Percentiles rank a stretch among this genome's conserved stretches.
These are phyloP conservation scores for Ormyrus nitidulus DNA, from an alignment of 2,888 invertebrate genomes.

Conservation along the genomic window DNA sequence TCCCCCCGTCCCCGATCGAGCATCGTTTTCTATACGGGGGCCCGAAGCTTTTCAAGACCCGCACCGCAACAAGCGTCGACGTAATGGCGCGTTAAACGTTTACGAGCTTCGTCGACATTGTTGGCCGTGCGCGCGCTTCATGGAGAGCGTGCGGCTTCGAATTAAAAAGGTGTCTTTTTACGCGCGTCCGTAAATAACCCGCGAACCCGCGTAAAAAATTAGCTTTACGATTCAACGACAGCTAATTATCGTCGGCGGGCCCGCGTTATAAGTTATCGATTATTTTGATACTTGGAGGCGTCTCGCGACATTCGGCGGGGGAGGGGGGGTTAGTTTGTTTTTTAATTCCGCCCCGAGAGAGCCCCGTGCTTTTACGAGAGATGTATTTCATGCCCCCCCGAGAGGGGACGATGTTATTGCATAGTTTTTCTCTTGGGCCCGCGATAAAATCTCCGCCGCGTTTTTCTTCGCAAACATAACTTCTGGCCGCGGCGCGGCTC, in stretches of 20 bases:
- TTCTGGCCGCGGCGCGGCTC: too few species aligned
- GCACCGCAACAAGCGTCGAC: background rate
- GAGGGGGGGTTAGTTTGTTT: too few species aligned
- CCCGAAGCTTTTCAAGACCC: too few species aligned
- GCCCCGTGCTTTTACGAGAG: too few species aligned
- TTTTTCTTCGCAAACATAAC: too few species aligned
- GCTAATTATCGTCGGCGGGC: background rate
- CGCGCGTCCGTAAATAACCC: background rate
- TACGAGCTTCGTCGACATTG: slow-evolving; percentile 25
- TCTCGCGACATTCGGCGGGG: too few species aligned
- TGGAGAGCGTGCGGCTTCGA: background rate
- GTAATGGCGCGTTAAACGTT: slow-evolving; percentile 40
- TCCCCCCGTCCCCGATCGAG: too few species aligned
- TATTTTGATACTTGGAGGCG: too few species aligned
- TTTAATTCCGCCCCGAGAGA: too few species aligned
- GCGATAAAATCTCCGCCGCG: too few species aligned
- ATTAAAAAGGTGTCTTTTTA: background rate
- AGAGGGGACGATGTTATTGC: background rate
- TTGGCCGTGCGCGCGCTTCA: background rate
- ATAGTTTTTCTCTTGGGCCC: background rate
- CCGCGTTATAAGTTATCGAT: background rate
- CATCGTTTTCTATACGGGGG: too few species aligned
- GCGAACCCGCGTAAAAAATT: background rate
- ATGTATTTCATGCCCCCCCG: background rate
- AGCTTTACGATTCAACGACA: background rate